A percentile compares a stretch with the other conserved stretches of the same genome.
Conservation (phyloP, 1,140 invertebrate genomes). For the Hycleus phaleratus region DNA sequence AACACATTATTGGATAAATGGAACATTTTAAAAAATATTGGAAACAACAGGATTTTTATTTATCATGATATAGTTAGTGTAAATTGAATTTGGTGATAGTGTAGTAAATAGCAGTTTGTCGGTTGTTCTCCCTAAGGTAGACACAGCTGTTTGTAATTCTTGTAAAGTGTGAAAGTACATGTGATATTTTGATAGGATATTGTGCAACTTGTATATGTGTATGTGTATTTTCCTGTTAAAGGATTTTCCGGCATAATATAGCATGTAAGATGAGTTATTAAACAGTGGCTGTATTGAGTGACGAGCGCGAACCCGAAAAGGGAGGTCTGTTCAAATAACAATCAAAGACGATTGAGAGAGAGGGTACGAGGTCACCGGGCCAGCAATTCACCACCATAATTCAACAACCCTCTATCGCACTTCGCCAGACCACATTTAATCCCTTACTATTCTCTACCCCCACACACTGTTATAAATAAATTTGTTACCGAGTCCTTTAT, state of each 20-base stretch:
- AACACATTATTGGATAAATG: too few relatives aligned
- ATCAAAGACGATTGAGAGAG: slow-evolving; percentile 27
- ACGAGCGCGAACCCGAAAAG: slow-evolving; percentile 15
- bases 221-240: background rate
- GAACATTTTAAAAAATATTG: too few relatives aligned
- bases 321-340: slow-evolving; percentile 26
- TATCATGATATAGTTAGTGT: too few relatives aligned
- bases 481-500: slow-evolving; percentile 32
- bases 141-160: too few relatives aligned
- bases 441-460: slow-evolving; percentile 18
- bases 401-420: slow-evolving; percentile 29
- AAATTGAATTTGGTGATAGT: too few relatives aligned
- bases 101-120: too few relatives aligned
- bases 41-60: too few relatives aligned
- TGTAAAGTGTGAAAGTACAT: too few relatives aligned
- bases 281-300: slow-evolving; percentile 30
- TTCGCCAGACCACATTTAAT: slow-evolving; percentile 27
- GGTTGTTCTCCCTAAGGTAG: too few relatives aligned
- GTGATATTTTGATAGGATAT: too few relatives aligned
- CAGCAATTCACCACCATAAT: slow-evolving; percentile 24
- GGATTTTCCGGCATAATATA: background rate
- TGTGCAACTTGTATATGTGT: background rate
- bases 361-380: slow-evolving; percentile 19
- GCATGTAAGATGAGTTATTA: slow-evolving; percentile 23
- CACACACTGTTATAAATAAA: slow-evolving; percentile 29